These are phyloP conservation scores for Enoplosus armatus DNA, from an alignment of 2,797 vertebrate species.

Conservation along the genomic window DNA sequence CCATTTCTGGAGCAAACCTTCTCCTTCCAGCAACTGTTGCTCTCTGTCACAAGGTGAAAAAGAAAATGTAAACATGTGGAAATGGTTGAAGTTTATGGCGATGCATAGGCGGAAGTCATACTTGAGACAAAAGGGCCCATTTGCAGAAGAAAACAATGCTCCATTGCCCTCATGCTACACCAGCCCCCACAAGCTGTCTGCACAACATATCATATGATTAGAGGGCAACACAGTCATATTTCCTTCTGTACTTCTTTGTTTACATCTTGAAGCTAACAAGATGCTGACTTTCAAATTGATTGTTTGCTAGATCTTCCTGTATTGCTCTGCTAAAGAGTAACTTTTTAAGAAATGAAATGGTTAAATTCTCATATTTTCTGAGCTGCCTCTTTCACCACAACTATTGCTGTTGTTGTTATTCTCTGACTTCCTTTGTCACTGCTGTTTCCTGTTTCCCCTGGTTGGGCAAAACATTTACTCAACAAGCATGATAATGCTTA, in stretches of 20 bases:
- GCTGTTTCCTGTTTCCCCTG: slow-evolving; percentile 67
- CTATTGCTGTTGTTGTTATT: slow-evolving; percentile 58
- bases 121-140: slow-evolving; percentile 6
- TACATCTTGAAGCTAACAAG: slow-evolving; percentile 9
- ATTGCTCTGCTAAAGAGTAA: neutral
- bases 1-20: neutral
- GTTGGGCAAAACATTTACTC: slow-evolving; percentile 6
- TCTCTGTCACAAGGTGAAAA: neutral
- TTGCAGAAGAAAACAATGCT: slow-evolving; percentile 16
- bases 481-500: neutral
- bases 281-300: slow-evolving; percentile 17
- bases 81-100: neutral
- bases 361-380: slow-evolving; percentile 34
- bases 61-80: neutral
- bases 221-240: slow-evolving; percentile 7
- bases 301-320: slow-evolving; percentile 16
- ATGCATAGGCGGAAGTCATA: neutral
- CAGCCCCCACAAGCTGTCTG: slow-evolving; percentile 17
- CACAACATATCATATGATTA: slow-evolving; percentile 25
- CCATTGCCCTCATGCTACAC: neutral
- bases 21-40: neutral
- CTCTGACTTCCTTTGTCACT: slow-evolving; percentile 70
- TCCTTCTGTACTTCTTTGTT: slow-evolving; percentile 17
- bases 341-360: slow-evolving; percentile 9
- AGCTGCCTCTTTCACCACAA: slow-evolving; percentile 58